A percentile compares a stretch with the other conserved stretches of the same genome.
Evolutionary conservation across 2,888 invertebrate species (phyloP).

Genomic region (Hypomecis punctinalis): DNA sequence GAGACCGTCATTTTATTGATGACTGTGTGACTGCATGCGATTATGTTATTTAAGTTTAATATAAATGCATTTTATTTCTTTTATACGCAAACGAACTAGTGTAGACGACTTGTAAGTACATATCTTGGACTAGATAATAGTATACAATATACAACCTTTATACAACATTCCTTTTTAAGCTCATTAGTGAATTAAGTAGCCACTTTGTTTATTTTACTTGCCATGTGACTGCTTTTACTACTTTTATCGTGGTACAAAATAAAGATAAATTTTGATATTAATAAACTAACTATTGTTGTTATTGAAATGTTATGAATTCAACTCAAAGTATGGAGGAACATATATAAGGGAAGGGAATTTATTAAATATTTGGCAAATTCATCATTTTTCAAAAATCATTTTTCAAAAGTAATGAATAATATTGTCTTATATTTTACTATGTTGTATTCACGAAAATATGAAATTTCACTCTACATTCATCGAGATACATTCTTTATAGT

Average conservation of each 20-base stretch:
- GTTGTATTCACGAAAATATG: neutral
- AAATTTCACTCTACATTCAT: neutral
- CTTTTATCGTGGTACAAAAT: slow-evolving; percentile 23
- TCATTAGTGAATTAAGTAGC: slow-evolving; percentile 25
- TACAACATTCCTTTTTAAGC: slow-evolving; percentile 32
- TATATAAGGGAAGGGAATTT: neutral
- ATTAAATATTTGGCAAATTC: neutral
- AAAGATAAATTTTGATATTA: slow-evolving; percentile 21
- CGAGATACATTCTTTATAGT: slow-evolving; percentile 12
- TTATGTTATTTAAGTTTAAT: slow-evolving; percentile 15
- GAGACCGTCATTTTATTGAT: slow-evolving; percentile 34
- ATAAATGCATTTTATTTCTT: slow-evolving; percentile 27
- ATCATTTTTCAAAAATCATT: slow-evolving; percentile 1
- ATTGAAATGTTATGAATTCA: slow-evolving; percentile 7
- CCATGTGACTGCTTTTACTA: slow-evolving; percentile 26
- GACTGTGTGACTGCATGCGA: slow-evolving; percentile 21
- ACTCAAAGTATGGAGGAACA: neutral
- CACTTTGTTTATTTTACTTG: slow-evolving; percentile 28
- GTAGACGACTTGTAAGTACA: slow-evolving; percentile 24
- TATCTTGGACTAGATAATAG: slow-evolving; percentile 28
- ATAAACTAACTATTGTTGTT: slow-evolving; percentile 11
- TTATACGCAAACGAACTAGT: slow-evolving; percentile 26
- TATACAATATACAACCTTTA: slow-evolving; percentile 14
- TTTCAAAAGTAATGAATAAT: too few relatives aligned
- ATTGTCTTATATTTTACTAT: too few relatives aligned